Percentiles rank a stretch among this genome's conserved stretches.
These are phyloP conservation scores for Chrysodeixis includens DNA, from an alignment of 2,888 invertebrate genomes.

Conservation along the genomic window DNA sequence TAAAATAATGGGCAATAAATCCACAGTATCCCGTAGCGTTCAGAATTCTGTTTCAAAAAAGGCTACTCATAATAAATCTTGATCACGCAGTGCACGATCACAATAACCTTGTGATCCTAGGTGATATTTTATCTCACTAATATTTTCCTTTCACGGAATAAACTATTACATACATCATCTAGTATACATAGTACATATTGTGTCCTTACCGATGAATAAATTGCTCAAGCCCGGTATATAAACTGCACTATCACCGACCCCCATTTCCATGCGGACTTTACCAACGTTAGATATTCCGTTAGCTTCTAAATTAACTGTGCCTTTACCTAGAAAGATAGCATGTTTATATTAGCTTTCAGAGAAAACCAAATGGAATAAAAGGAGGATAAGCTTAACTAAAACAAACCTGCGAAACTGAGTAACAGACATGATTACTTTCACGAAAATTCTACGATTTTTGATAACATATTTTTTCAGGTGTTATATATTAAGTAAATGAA, in stretches of 20 bases:
- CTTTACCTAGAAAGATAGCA: conserved; percentile 69
- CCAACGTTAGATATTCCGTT: conserved; percentile 81
- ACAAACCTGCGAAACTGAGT: background rate
- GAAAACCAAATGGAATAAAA: background rate
- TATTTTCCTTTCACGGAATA: too few species aligned
- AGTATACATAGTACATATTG: background rate
- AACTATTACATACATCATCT: too few species aligned
- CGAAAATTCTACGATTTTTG: too few species aligned
- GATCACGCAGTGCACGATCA: background rate
- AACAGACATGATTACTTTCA: background rate
- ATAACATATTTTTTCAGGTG: too few species aligned
- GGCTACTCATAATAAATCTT: background rate
- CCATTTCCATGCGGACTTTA: conserved; percentile 70
- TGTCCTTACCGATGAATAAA: conserved; percentile 72
- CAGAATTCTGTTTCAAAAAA: background rate
- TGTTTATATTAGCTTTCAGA: conserved; percentile 1
- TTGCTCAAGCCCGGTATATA: conserved; percentile 73
- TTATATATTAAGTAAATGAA: too few species aligned
- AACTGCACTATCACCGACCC: conserved; percentile 66
- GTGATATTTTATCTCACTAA: background rate
- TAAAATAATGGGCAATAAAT: too few species aligned
- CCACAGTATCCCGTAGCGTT: too few species aligned
- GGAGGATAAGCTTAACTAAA: background rate
- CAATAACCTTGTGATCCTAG: background rate
- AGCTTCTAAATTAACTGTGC: conserved; percentile 71